A percentile compares a stretch with the other conserved stretches of the same genome.
Conservation (phyloP, 2,797 vertebrate species). For the Gymnoscopelus braueri region DNA sequence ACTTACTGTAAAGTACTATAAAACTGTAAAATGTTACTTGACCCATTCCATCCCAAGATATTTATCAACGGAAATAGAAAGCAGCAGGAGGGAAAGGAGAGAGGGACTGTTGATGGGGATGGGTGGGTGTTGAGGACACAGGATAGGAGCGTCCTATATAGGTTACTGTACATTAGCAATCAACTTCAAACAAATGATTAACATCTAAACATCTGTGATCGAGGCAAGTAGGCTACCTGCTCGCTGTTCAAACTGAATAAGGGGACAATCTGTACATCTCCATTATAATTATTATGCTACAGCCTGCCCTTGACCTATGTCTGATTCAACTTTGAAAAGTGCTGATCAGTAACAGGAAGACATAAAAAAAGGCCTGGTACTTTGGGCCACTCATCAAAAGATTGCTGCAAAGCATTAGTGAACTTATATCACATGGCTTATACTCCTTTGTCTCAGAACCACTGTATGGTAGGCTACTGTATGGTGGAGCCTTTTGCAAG, state of each 20-base stretch:
- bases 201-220: conserved; percentile 30
- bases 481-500: conserved; percentile 28
- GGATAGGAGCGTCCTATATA: conserved; percentile 13
- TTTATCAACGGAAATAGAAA: conserved; percentile 49
- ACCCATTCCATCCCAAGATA: conserved; percentile 48
- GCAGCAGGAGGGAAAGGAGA: conserved; percentile 28
- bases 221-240: conserved; percentile 25
- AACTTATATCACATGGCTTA: too few relatives aligned
- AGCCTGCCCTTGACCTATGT: conserved; percentile 5
- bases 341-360: conserved; percentile 35
- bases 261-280: conserved; percentile 27
- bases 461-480: conserved; percentile 7
- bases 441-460: too few relatives aligned
- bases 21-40: conserved; percentile 47
- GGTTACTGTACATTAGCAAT: conserved; percentile 1
- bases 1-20: conserved; percentile 51
- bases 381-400: conserved; percentile 45
- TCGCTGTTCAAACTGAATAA: conserved; percentile 39
- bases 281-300: not conserved
- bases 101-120: conserved; percentile 9
- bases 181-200: conserved; percentile 39
- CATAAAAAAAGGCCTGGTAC: conserved; percentile 38
- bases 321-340: conserved; percentile 38
- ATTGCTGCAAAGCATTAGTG: conserved; percentile 19
- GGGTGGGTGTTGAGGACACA: conserved; percentile 17